Base-by-base conservation (phyloP, 92 coral and sea anemone species). In the Ricordea florida region DNA sequence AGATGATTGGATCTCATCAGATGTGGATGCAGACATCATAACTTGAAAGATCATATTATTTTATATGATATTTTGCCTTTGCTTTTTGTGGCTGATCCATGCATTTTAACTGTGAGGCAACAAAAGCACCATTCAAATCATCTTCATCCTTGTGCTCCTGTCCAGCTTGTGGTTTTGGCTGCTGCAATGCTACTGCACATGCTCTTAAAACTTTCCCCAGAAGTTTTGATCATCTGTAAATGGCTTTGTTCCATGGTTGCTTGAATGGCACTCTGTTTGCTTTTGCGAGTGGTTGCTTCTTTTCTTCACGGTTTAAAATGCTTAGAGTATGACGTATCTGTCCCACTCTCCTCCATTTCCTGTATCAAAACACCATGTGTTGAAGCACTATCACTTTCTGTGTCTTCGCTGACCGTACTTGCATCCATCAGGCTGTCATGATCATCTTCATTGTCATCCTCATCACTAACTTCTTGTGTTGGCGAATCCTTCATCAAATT, bases 61-160 rank as follows among this genome's bases (percentile, higher is more conserved):
- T 55, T 27, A 27, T 55, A 40, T 55, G 62, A 55, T 55, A 55
- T 55, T 55, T 55, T 27, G 62, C 62, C 62, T 40, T 55, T 55
- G 62, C 62, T 55, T 55, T 55, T 28, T 29, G 28, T 55, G 62
- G 6, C 3, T 28, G 62, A 28, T 55, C 29, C 62, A 55, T 55
- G 29, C 62, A 55, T 28, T 55, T 55, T 55, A 55, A 28, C 29
- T 55, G 62, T 40, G 62, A 55, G 62, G 62, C 62, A 27, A 55
- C 62, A 52, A 52, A 52, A 24, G 14, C 31, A 16, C 59, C 59
- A 51, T 24, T 24, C 7, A 22, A 51, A 22, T 51, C 59, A 51
- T 51, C 34, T 51, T 51, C 59, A 51, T 51, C 59, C 14, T 51
- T 51, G 1, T 51, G n/a, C 14, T 51, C 59, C 59, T 51, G 25